Evolutionary conservation across 2,888 invertebrate genomes (phyloP).

Genomic region (Pegoplata infirma): DNA sequence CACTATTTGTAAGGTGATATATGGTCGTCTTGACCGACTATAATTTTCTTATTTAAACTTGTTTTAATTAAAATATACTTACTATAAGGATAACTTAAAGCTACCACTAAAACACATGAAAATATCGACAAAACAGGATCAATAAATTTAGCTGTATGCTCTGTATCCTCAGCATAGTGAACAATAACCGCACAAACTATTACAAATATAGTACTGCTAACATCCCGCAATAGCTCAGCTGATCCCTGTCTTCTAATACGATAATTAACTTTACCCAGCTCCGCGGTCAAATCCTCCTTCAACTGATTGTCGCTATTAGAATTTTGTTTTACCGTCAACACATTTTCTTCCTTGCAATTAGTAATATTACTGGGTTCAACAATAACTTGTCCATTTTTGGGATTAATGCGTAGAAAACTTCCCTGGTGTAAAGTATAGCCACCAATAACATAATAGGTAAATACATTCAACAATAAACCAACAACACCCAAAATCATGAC

Average conservation of each 20-base stretch:
- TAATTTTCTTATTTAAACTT: no score
- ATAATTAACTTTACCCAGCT: conserved; percentile 66
- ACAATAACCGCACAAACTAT: conserved; percentile 83
- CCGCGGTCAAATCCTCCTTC: conserved; percentile 68
- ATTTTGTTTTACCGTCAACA: conserved; percentile 78
- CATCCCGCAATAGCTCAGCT: conserved; percentile 82
- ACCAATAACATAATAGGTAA: conserved; percentile 89
- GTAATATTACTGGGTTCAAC: conserved; percentile 79
- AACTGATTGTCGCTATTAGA: conserved; percentile 65
- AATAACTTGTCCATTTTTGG: conserved; percentile 81
- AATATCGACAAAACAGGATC: conserved; percentile 88
- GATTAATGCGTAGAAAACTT: conserved; percentile 83
- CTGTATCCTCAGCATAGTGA: conserved; percentile 79
- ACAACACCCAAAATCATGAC: conserved; percentile 85
- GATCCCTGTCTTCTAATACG: conserved; percentile 80
- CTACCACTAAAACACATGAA: conserved; percentile 84
- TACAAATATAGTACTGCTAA: conserved; percentile 86
- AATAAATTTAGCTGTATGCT: conserved; percentile 83
- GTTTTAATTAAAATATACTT: no score
- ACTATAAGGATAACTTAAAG: conserved; percentile 90
- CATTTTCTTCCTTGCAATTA: conserved; percentile 76
- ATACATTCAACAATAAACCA: conserved; percentile 86
- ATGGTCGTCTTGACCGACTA: no score
- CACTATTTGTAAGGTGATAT: no score
- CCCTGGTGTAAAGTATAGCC: conserved; percentile 87